Evolutionary conservation across 2,888 invertebrate species (phyloP), one percentile per base, ranked within the genome.

Genomic region (Catocala sponsa): DNA sequence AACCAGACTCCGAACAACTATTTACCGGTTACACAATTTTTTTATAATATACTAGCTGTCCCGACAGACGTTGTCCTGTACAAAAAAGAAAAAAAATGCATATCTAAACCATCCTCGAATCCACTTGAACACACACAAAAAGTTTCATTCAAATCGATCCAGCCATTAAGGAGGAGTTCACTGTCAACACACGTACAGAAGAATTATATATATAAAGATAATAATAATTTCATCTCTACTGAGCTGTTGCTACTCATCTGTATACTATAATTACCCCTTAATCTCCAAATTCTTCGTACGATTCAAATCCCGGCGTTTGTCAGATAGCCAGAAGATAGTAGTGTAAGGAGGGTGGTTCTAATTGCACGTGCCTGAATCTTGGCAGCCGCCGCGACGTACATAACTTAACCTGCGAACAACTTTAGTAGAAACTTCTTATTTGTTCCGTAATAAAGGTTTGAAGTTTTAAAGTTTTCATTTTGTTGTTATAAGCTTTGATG

Each of bases 331-430:
- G 54, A 35, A 58, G 54, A 58, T 58, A 58, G 41, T 7, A 42
- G 13, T 5, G 10, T 9, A 46, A 13, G 42, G 33, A 42, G 35
- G 46, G 25, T 9, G 42, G 50, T n/a, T 47, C 51, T 63, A 55
- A 59, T 59, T 63, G 58, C 58, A 59, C 63, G 54, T 42, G 25
- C 44, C 56, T 47, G 9, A 25, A 64, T 25, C 44, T 65, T 75
- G 74, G 74, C 74, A 70, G 12, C 11, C 60, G 35, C 48, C 63
- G 57, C 63, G 63, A 53, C 44, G 35, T 60, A 54, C 58, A 65
- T 59, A 73, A 76, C 61, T 70, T 69, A 79, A 80, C 78, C 78
- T 72, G 66, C 63, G 53, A 25, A 25, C 15, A 53, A 55, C 13
- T 52, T 55, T 50, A 2, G 11, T n/a, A n/a, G n/a, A 12, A 43